A percentile compares a stretch with the other conserved stretches of the same genome.
phyloP scores from a whole-genome alignment of 2,888 invertebrate genomes.

The Zygaena filipendulae region DNA sequence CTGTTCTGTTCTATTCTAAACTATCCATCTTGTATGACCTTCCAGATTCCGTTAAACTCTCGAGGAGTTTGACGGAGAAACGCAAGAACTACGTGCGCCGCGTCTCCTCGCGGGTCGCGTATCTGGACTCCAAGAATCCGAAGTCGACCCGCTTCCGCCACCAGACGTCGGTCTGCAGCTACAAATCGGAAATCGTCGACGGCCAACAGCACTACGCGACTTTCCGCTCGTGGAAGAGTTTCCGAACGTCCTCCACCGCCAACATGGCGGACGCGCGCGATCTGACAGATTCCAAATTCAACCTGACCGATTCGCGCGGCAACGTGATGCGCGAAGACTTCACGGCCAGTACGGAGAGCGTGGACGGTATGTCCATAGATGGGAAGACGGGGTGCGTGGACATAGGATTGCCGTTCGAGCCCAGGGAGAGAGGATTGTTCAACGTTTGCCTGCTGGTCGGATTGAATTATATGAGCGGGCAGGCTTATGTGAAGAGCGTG shows the following conservation, averaged over 20 bases:
- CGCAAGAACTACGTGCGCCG: constrained; percentile 74
- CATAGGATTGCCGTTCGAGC: constrained; percentile 42
- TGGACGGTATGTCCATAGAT: constrained; percentile 42
- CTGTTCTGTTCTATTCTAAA: too few species aligned
- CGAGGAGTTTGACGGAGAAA: constrained; percentile 69
- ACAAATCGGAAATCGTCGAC: constrained; percentile 40
- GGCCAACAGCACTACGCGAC: constrained; percentile 41
- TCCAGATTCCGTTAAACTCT: constrained; percentile 62
- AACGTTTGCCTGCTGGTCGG: constrained; percentile 77
- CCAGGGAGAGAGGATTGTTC: constrained; percentile 63
- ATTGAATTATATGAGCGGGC: constrained; percentile 70
- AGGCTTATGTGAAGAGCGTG: constrained; percentile 77
- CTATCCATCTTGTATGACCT: too few species aligned
- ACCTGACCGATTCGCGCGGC: constrained; percentile 39
- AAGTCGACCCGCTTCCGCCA: constrained; percentile 34
- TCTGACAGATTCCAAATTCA: constrained; percentile 37
- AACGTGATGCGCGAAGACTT: constrained; percentile 35
- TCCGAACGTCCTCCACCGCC: constrained; percentile 32
- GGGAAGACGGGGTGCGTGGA: constrained; percentile 53
- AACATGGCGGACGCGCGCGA: constrained; percentile 29
- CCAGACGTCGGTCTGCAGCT: constrained; percentile 51
- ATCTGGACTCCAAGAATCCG: constrained; percentile 39
- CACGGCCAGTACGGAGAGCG: constrained; percentile 23
- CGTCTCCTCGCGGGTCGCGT: constrained; percentile 68
- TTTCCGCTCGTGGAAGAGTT: constrained; percentile 58